These are phyloP conservation scores for Lepilemur ruficaudatus DNA, from an alignment of 2,797 vertebrate species.

Conservation along the genomic window DNA sequence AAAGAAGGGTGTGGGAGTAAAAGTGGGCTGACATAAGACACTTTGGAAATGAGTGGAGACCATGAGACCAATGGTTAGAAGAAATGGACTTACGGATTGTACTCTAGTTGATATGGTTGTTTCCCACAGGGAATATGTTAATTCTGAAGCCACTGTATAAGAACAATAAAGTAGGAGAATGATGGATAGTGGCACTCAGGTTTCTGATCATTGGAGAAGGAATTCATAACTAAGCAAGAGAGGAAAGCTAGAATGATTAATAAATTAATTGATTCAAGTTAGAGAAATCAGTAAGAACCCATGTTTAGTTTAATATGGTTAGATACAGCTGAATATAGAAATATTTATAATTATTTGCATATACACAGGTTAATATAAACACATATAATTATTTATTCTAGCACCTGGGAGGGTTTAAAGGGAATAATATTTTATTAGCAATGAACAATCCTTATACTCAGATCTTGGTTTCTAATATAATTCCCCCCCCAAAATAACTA, in stretches of 20 bases:
- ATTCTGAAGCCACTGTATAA: neutral
- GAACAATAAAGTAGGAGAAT: neutral
- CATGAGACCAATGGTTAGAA: neutral
- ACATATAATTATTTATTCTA: neutral
- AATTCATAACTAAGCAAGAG: neutral
- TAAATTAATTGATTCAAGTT: neutral
- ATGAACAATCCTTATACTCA: neutral
- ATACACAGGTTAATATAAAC: neutral
- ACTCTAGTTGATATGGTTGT: neutral
- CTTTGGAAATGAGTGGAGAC: neutral
- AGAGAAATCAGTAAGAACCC: neutral
- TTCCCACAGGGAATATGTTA: neutral
- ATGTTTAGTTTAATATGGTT: neutral
- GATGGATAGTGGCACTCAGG: neutral
- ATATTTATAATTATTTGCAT: neutral
- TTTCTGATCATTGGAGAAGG: neutral
- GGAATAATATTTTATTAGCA: neutral
- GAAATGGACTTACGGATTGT: neutral
- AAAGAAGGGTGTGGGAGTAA: neutral
- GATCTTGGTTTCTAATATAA: neutral
- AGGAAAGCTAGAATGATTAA: neutral
- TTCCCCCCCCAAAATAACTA: neutral
- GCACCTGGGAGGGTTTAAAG: neutral
- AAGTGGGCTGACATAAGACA: neutral
- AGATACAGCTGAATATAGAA: neutral